These are phyloP conservation scores for Raphicerus campestris DNA, from an alignment of 2,113 vertebrate species.

Conservation along the genomic window DNA sequence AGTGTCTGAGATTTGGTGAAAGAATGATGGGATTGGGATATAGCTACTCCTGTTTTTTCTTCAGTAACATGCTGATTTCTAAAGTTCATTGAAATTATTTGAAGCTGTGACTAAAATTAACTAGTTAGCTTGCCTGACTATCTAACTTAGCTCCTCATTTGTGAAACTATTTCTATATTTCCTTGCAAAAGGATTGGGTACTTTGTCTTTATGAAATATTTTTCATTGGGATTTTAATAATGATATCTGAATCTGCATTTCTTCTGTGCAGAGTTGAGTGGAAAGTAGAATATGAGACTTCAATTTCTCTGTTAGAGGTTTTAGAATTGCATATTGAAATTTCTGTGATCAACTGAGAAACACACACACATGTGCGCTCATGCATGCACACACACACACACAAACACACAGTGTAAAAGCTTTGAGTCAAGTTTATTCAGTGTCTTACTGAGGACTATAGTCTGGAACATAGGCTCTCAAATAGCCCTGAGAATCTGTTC, in stretches of 20 bases:
- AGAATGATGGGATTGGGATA: not conserved
- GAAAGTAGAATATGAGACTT: not conserved
- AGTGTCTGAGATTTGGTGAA: not conserved
- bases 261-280: rapidly evolving
- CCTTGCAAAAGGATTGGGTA: not conserved
- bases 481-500: not conserved
- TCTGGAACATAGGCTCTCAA: not conserved
- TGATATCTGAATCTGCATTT: not conserved
- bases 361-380: rapidly evolving
- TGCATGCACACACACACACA: not conserved
- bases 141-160: not conserved
- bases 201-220: not conserved
- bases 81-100: not conserved
- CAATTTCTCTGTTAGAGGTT: not conserved
- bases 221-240: not conserved
- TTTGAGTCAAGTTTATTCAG: not conserved
- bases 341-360: not conserved
- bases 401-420: not conserved
- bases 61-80: not conserved
- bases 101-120: not conserved
- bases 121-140: not conserved
- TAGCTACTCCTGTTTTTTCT: not conserved
- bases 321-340: not conserved
- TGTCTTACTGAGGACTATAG: not conserved
- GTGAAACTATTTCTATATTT: not conserved